Conservation (phyloP, 2,888 invertebrate species). For the Onthophagus sagittarius region DNA sequence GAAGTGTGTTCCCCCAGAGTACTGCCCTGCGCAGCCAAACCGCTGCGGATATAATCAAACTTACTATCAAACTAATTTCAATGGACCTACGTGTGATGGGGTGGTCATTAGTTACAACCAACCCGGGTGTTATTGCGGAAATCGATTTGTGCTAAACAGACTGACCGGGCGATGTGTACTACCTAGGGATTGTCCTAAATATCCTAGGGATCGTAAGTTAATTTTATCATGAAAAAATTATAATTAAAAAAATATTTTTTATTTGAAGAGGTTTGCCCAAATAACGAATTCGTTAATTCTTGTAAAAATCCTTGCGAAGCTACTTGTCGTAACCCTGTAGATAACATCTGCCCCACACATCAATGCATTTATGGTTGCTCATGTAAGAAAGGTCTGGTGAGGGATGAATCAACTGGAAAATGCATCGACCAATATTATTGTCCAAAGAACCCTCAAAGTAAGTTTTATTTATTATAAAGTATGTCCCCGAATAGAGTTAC, state of each 20-base stretch:
- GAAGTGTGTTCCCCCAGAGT: slow-evolving; percentile 18
- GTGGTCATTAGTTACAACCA: not conserved
- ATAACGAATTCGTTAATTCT: slow-evolving; percentile 12
- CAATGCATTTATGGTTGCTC: slow-evolving; percentile 16
- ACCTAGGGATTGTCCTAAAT: slow-evolving; percentile 21
- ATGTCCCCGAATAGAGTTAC: too few relatives aligned
- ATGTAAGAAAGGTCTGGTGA: slow-evolving; percentile 26
- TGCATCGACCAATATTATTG: slow-evolving; percentile 13
- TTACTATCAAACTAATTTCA: not conserved
- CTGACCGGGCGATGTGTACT: slow-evolving; percentile 20
- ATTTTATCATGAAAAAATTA: not conserved
- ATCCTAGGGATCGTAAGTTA: slow-evolving; percentile 11
- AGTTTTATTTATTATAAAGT: too few relatives aligned
- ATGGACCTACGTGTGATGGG: slow-evolving; percentile 15
- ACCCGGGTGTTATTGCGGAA: slow-evolving; percentile 21
- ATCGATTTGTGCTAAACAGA: slow-evolving; percentile 15
- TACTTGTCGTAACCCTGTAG: slow-evolving; percentile 40
- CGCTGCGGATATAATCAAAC: slow-evolving; percentile 1
- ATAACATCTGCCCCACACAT: not conserved
- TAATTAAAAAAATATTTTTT: not conserved
- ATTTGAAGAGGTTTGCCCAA: slow-evolving; percentile 14
- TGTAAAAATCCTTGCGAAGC: slow-evolving; percentile 17
- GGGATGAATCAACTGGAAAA: slow-evolving; percentile 7
- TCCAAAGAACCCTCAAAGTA: slow-evolving; percentile 9
- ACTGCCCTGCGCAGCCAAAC: not conserved